phyloP scores from a whole-genome alignment of 2,797 vertebrate species.

The Lepus oiostolus region DNA sequence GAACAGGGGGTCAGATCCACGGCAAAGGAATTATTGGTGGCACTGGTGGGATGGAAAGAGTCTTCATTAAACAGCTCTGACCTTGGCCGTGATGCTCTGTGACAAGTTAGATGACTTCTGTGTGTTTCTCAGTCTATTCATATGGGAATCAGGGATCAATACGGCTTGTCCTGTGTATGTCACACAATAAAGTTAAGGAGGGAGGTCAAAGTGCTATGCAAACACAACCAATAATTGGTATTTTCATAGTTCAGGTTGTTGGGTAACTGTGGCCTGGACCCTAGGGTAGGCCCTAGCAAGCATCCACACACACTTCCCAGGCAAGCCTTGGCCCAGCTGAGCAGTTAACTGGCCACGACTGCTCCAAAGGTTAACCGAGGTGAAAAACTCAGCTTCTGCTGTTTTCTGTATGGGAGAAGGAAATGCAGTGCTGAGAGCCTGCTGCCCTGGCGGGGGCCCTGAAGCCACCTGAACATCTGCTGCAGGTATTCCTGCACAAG shows the following conservation, averaged over 20 bases:
- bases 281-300: neutral
- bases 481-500: neutral
- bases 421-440: neutral
- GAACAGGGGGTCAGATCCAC: neutral
- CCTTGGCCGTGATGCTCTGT: neutral
- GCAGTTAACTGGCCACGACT: neutral
- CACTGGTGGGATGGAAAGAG: neutral
- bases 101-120: neutral
- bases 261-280: neutral
- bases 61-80: slow-evolving; percentile 8
- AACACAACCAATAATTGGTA: neutral
- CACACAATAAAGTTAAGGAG: neutral
- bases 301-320: neutral
- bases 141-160: neutral
- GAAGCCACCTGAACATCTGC: neutral
- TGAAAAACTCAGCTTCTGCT: neutral
- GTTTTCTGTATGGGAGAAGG: neutral
- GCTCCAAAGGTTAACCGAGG: neutral
- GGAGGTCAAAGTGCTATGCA: slow-evolving; percentile 19
- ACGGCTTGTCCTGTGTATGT: neutral
- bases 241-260: neutral
- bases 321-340: neutral
- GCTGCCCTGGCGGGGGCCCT: neutral
- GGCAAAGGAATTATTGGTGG: neutral
- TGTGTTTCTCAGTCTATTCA: slow-evolving; percentile 7